A percentile compares a stretch with the other conserved stretches of the same genome.
These are phyloP conservation scores for Hydractinia symbiolongicarpus DNA, from an alignment of 30 jellyfish, hydroid and myxozoan genomes.

Conservation along the genomic window DNA sequence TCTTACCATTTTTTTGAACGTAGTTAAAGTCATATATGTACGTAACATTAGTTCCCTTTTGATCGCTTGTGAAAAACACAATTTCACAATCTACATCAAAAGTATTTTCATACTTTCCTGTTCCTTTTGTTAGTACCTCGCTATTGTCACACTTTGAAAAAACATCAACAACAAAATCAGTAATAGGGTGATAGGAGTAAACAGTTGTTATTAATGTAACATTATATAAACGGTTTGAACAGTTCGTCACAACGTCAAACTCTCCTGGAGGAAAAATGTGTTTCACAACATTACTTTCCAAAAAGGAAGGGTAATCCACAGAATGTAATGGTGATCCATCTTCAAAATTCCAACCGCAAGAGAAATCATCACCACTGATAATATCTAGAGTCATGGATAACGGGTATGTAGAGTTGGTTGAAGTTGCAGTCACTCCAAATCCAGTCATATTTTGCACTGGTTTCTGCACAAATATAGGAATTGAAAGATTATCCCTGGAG, in stretches of 20 bases:
- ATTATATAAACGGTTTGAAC: constrained; percentile 5
- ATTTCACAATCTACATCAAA: constrained; percentile 7
- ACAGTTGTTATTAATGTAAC: background rate
- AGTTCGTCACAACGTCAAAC: constrained; percentile 4
- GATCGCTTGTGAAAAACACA: background rate
- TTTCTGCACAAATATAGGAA: constrained; percentile 38
- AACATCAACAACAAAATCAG: background rate
- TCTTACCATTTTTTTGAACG: background rate
- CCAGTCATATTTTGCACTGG: constrained; percentile 52
- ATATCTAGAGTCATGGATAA: constrained; percentile 22
- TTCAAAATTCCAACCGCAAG: constrained; percentile 44
- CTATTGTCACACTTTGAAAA: background rate
- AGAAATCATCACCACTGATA: constrained; percentile 53
- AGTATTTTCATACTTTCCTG: background rate
- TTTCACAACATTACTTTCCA: background rate
- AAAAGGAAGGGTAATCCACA: background rate
- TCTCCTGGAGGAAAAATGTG: background rate
- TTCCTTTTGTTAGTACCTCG: background rate
- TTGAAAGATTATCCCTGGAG: background rate
- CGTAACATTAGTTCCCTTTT: background rate
- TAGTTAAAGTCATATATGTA: constrained; percentile 1
- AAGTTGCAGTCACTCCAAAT: constrained; percentile 42
- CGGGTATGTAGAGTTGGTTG: constrained; percentile 53
- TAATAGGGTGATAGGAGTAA: background rate
- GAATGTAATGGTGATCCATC: constrained; percentile 10